Evolutionary conservation across 1,140 invertebrate species (phyloP), one percentile per base, ranked within the genome.

Genomic region (Antheraea pernyi): DNA sequence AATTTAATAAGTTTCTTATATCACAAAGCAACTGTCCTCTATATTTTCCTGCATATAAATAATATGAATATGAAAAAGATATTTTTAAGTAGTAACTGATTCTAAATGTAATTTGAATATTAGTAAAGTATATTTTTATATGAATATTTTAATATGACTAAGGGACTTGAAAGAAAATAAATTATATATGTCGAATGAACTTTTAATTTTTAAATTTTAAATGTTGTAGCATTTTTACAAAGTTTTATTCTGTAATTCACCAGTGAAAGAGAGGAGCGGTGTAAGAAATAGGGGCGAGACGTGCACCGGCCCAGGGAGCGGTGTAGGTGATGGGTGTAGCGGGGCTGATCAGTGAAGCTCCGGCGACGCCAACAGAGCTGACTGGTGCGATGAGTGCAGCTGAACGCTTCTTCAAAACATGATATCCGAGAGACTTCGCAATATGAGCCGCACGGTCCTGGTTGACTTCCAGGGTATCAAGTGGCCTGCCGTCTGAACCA

Each of bases 381-480:
- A 69, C 2, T 18, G 62, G 68, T 13, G 39, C 59, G 59, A 67
- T 46, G 16, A 67, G 7, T 11, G 36, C 13, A 11, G 71, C 71
- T 13, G 75, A 77, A 22, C 76, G 72, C 66, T 77, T 77, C 58
- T 77, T 77, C 61, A 77, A 68, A 46, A 70, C 48, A 73, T 81
- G 76, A 39, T 69, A 22, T 37, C 65, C 68, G 13, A 90, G 68
- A 10, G 84, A 81, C 73, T 87, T 90, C 61, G 82, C 81, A 68
- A 80, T 81, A 77, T 91, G 85, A 62, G 91, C 90, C 59, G 93
- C 79, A 67, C 88, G 76, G 72, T 93, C 92, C 64, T 91, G 77
- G 78, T 91, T 88, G 13, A 92, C 90, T 7, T 91, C 88, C 62
- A 90, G 66, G 30, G 89, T 91, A 67, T 91, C 90, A 30, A 86